Evolutionary conservation across 2,888 invertebrate species (phyloP).

Genomic region (Apoda limacodes): DNA sequence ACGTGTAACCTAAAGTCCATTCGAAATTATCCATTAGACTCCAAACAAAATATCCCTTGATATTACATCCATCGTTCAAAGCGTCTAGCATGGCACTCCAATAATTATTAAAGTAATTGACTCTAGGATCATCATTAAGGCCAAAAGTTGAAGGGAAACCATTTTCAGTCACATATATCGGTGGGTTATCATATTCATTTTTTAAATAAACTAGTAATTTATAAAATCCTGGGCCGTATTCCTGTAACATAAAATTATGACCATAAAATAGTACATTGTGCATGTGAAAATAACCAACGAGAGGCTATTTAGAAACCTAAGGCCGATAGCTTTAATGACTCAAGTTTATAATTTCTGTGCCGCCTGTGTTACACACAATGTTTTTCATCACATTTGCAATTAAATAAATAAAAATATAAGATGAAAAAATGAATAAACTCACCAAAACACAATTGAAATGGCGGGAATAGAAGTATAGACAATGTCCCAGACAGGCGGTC

Average conservation of each 20-base stretch:
- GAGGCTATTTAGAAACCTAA: too few relatives aligned
- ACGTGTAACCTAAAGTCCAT: conserved; percentile 63
- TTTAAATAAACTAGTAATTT: conserved; percentile 16
- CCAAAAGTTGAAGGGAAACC: conserved; percentile 44
- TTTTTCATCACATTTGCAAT: too few relatives aligned
- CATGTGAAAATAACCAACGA: too few relatives aligned
- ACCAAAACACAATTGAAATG: too few relatives aligned
- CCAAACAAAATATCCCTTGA: conserved; percentile 64
- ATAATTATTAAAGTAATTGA: conserved; percentile 35
- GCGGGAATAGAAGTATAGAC: too few relatives aligned
- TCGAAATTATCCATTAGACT: conserved; percentile 72
- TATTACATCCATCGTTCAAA: conserved; percentile 37
- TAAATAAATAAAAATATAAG: too few relatives aligned
- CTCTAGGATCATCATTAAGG: conserved; percentile 37
- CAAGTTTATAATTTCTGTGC: too few relatives aligned
- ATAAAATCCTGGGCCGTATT: conserved; percentile 20
- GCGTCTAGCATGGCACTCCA: conserved; percentile 37
- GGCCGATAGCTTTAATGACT: too few relatives aligned
- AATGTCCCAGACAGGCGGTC: too few relatives aligned
- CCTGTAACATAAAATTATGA: conserved; percentile 17
- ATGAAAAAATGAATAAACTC: too few relatives aligned
- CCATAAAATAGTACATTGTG: too few relatives aligned
- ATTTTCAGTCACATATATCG: conserved; percentile 55
- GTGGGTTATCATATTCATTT: conserved; percentile 18
- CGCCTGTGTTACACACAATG: too few relatives aligned